A percentile compares a stretch with the other conserved stretches of the same genome.
Evolutionary conservation across 2,888 invertebrate genomes (phyloP).

Genomic region (Melangyna quadrimaculata): DNA sequence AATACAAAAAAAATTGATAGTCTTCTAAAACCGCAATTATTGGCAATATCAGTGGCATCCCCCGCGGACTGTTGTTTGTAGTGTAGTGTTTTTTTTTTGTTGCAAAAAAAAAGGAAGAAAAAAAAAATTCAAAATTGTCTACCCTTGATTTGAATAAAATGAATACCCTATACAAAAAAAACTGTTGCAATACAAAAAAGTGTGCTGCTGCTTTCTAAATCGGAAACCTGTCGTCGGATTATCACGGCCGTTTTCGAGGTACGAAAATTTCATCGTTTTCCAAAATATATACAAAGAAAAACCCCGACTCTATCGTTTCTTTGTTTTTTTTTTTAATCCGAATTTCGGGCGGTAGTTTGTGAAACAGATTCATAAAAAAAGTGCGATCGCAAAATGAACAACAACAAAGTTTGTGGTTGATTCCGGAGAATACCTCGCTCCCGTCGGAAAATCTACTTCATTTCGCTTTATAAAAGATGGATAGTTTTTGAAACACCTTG

Average conservation of each 20-base stretch:
- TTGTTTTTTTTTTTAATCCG: background rate
- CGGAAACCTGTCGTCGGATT: slow-evolving; percentile 46
- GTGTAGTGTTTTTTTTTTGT: slow-evolving; percentile 35
- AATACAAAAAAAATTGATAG: slow-evolving; percentile 56
- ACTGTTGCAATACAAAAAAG: slow-evolving; percentile 24
- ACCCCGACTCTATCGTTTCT: background rate
- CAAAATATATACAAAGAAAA: slow-evolving; percentile 31
- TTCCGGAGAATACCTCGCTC: slow-evolving; percentile 31
- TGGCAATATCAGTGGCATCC: background rate
- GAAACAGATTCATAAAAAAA: background rate
- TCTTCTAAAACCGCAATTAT: slow-evolving; percentile 60
- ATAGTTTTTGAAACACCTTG: slow-evolving; percentile 6
- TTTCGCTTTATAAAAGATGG: background rate
- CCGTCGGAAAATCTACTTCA: slow-evolving; percentile 23
- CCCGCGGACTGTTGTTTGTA: slow-evolving; percentile 51
- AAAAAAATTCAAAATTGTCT: slow-evolving; percentile 7
- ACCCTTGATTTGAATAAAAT: slow-evolving; percentile 25
- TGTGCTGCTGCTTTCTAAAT: background rate
- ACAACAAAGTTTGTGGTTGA: slow-evolving; percentile 63
- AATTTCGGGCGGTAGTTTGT: slow-evolving; percentile 57
- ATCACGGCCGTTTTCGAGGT: slow-evolving; percentile 52
- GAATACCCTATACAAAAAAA: slow-evolving; percentile 23
- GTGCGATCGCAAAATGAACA: slow-evolving; percentile 50
- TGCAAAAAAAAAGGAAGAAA: slow-evolving; percentile 39
- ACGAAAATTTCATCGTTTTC: slow-evolving; percentile 3